phyloP scores from a whole-genome alignment of 2,888 invertebrate species.

The Venusia cambrica region DNA sequence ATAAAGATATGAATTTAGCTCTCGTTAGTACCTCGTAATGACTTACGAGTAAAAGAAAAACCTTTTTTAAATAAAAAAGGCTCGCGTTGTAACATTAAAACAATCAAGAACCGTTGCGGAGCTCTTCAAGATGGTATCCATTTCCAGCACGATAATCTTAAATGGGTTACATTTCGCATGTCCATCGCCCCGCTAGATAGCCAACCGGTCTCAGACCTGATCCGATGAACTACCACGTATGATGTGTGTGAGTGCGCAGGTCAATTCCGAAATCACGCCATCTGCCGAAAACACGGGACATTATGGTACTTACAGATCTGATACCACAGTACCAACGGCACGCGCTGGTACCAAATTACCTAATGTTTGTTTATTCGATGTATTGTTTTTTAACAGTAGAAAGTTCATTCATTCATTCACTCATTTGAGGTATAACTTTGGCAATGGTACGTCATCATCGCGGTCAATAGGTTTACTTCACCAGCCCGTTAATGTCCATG shows the following conservation, averaged over 20 bases:
- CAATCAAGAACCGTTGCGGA: not conserved
- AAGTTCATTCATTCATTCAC: no score
- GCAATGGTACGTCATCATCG: no score
- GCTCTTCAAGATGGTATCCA: not conserved
- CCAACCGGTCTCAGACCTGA: constrained; percentile 18
- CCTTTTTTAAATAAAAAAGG: no score
- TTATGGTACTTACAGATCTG: constrained; percentile 26
- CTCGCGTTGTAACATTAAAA: no score
- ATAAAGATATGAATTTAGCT: no score
- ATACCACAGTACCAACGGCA: constrained; percentile 19
- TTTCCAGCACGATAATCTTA: constrained; percentile 6
- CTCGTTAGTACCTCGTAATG: no score
- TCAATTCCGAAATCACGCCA: constrained; percentile 35
- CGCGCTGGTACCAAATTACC: constrained; percentile 6
- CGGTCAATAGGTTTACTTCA: no score
- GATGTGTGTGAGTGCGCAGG: constrained; percentile 31
- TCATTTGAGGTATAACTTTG: no score
- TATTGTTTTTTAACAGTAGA: no score
- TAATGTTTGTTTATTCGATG: no score
- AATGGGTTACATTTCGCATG: constrained; percentile 15
- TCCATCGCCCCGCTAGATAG: constrained; percentile 20
- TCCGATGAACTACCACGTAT: constrained; percentile 26
- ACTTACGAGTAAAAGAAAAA: no score
- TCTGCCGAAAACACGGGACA: constrained; percentile 32
- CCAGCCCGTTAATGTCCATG: no score